These are phyloP conservation scores for Chelon auratus DNA, from an alignment of 2,797 vertebrate genomes.

Conservation along the genomic window DNA sequence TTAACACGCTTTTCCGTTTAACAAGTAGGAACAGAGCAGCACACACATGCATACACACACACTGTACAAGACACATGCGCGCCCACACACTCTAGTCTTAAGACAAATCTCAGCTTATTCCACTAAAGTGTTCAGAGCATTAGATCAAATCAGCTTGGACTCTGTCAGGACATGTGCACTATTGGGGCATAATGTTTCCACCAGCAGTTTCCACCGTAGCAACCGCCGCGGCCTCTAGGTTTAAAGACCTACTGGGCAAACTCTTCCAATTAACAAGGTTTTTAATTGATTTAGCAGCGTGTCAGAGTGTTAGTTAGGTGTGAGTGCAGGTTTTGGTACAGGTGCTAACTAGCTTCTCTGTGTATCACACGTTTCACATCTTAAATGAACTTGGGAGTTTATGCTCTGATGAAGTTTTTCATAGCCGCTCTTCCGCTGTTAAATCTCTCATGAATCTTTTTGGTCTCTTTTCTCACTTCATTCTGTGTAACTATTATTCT, in stretches of 20 bases:
- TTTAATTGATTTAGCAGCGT: slow-evolving; percentile 74
- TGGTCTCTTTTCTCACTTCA: slow-evolving; percentile 8
- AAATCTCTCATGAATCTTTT: slow-evolving; percentile 10
- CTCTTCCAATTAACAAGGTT: slow-evolving; percentile 77
- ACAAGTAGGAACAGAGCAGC: slow-evolving; percentile 29
- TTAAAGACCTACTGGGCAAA: slow-evolving; percentile 58
- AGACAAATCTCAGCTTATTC: slow-evolving; percentile 18
- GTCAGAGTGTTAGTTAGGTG: slow-evolving; percentile 75
- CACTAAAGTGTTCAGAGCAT: slow-evolving; percentile 6
- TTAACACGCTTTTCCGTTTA: slow-evolving; percentile 61
- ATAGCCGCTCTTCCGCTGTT: slow-evolving; percentile 7
- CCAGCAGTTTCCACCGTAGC: slow-evolving; percentile 28
- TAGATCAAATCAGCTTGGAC: slow-evolving; percentile 27
- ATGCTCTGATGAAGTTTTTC: slow-evolving; percentile 41
- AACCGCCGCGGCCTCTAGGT: slow-evolving; percentile 43
- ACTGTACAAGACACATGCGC: neutral
- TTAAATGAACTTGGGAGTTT: slow-evolving; percentile 52
- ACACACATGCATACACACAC: neutral
- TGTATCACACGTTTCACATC: slow-evolving; percentile 64
- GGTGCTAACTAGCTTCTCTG: slow-evolving; percentile 79
- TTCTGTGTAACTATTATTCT: slow-evolving; percentile 1
- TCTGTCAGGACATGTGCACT: slow-evolving; percentile 21
- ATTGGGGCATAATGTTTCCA: slow-evolving; percentile 20
- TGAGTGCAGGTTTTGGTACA: slow-evolving; percentile 57
- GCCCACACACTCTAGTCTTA: neutral